These are phyloP conservation scores for Tipula confusa DNA, from an alignment of 2,888 invertebrate species.

Conservation along the genomic window DNA sequence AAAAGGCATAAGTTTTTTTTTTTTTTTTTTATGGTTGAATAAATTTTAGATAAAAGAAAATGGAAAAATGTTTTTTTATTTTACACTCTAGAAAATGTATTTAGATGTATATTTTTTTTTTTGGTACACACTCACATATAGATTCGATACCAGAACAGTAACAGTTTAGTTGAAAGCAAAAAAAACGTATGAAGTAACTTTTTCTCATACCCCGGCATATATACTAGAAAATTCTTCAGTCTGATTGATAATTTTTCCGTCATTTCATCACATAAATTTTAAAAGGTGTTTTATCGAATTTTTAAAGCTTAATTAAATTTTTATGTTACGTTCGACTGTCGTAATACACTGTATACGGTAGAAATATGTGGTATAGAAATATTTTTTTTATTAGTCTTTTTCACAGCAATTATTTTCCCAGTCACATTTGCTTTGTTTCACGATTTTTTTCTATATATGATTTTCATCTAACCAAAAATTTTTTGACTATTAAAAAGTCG, in stretches of 20 bases:
- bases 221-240: background rate
- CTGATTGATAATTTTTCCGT: background rate
- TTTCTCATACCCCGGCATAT: background rate
- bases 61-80: background rate
- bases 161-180: too few species aligned
- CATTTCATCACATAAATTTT: background rate
- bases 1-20: conserved; percentile 25
- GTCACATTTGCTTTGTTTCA: background rate
- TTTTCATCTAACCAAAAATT: background rate
- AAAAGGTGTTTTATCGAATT: background rate
- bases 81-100: background rate
- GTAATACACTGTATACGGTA: background rate
- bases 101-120: background rate
- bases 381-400: background rate
- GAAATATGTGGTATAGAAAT: background rate
- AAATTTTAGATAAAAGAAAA: conserved; percentile 25
- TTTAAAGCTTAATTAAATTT: background rate
- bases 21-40: conserved; percentile 25
- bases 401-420: background rate
- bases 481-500: background rate
- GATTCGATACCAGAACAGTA: background rate
- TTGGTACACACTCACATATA: background rate
- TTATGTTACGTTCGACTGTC: background rate
- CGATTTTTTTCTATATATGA: background rate
- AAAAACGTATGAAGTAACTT: background rate